Conservation (phyloP, 2,797 vertebrate genomes). For the Silurus aristotelis region DNA sequence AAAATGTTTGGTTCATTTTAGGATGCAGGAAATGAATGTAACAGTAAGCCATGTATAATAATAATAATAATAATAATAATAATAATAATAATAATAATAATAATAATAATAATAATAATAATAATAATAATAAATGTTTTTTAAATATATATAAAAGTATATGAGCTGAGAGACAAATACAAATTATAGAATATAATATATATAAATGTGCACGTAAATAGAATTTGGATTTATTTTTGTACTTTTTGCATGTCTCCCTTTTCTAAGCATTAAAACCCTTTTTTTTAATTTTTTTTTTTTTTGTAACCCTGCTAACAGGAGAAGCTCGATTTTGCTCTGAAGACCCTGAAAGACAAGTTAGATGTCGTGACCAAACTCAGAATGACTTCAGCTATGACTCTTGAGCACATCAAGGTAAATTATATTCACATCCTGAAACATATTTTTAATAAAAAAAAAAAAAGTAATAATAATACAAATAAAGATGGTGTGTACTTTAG, state of each 20-base stretch:
- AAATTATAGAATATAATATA: too few species aligned
- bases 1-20: background rate
- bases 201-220: too few species aligned
- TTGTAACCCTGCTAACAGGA: constrained; percentile 54
- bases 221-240: background rate
- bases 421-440: background rate
- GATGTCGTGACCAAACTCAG: constrained; percentile 58
- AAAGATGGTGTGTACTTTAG: constrained; percentile 51
- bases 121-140: too few species aligned
- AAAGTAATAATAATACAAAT: background rate
- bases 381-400: constrained; percentile 54
- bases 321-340: constrained; percentile 63
- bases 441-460: background rate
- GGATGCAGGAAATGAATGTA: background rate
- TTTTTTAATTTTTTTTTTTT: background rate
- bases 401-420: constrained; percentile 68
- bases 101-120: too few species aligned
- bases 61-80: background rate
- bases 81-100: background rate
- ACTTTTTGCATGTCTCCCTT: background rate
- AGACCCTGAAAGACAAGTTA: constrained; percentile 64
- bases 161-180: too few species aligned
- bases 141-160: too few species aligned
- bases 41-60: background rate
- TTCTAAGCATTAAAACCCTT: background rate